Evolutionary conservation across 2,888 invertebrate genomes (phyloP), one percentile per base, ranked within the genome.

Genomic region (Dolichomitus sp.): DNA sequence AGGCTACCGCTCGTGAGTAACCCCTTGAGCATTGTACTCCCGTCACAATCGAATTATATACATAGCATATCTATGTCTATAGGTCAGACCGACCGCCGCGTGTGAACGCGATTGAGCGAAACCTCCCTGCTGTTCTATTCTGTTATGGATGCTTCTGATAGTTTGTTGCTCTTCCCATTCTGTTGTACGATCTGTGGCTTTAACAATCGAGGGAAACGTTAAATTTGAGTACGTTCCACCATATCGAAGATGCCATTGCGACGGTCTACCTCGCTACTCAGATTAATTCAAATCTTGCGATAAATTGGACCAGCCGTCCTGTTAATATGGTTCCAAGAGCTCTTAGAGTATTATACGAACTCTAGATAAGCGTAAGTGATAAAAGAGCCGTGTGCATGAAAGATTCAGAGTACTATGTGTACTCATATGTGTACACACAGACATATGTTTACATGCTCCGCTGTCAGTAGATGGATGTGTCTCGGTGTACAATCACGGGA

Each of bases 41-140:
- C 72, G 80, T 80, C 70, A 83, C 88, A 82, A 88, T 89, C 80
- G 86, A 89, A 87, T 88, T 89, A 89, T 88, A 84, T 86, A 83
- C 80, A 66, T 75, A 30, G 69, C 63, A 76, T 80, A 83, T 83
- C 76, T 83, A 76, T 83, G 83, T 83, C 79, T 83, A 76, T 83
- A 76, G 83, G 68, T 83, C 80, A 76, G 72, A 75, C 11, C 33
- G 57, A 79, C 83, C 75, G n/a, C 76, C 63, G 37, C 59, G 70
- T 80, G 75, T 68, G 72, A 68, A 76, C 68, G 69, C 75, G 65
- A 27, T 50, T 61, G 83, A 66, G 83, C 72, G 80, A 75, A 80
- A 79, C 72, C 70, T 42, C 65, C 45, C 48, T 9, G 61, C 33
- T 48, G 48, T 45, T 33, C 48, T 14, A 27, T 19, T 27, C 59